Base-by-base conservation (phyloP, 2,113 vertebrate species). In the Fulica atra region DNA sequence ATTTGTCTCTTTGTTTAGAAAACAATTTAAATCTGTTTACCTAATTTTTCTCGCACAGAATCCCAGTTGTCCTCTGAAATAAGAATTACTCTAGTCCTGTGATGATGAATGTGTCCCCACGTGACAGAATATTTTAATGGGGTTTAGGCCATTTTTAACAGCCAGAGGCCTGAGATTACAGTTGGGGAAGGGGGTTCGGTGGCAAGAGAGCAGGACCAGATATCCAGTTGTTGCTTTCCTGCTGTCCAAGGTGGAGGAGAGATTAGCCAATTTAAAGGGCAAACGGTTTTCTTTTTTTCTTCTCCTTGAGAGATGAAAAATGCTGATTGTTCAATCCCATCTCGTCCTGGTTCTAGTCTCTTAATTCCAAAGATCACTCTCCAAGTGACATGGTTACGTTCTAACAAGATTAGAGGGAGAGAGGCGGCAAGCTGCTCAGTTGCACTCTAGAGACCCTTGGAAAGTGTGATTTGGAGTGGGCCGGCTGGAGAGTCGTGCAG, bases 311-410 rank as follows among this genome's bases (percentile, higher is more conserved):
- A 94, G 63, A 7, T 3, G 5, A 71, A 93, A 93, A 57, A 79
- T 26, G 60, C 42, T 60, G 88, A 73, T 81, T 93, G 48, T 26
- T 89, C 72, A 61, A 93, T 88, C 71, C 69, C 68, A 40, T 65
- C 72, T 85, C 2, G 0, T 82, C 44, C 80, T 63, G 40, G 31
- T 82, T 48, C 50, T 81, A 90, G 59, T 60, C 50, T 84, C 31
- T 80, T 93, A 88, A 92, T 96, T 95, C 81, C 73, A 72, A 85
- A 89, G 81, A 91, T 83, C 73, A 44, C 85, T 92, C 54, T 93
- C 44, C 53, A 87, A 44, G 82, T 59, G 73, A 19, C 9, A 4
- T 5, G 53, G 57, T 81, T 89, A 26, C 77, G 82, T 83, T 81
- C 72, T 83, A 95, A 92, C 33, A 89, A 85, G 87, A 93, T 97